Evolutionary conservation across 2,113 vertebrate genomes (phyloP), one percentile per base, ranked within the genome.

Genomic region (Parus major): DNA sequence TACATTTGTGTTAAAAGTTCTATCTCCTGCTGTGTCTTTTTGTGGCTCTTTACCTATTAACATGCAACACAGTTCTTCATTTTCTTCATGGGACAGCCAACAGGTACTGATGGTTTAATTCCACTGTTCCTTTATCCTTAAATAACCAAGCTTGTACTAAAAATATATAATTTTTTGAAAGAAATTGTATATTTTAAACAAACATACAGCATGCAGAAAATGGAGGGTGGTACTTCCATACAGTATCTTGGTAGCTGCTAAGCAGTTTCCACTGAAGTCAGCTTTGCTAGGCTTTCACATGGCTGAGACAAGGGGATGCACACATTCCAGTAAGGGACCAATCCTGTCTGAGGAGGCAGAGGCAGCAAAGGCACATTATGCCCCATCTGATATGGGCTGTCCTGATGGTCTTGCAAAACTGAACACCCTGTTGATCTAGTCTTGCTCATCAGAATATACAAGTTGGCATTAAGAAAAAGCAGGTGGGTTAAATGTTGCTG

Each of bases 261-360:
- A 56, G 55, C 15, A 57, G n/a, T 52, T 56, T 73, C 39, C 56
- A 42, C 44, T 36, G 31, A 41, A 75, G 36, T 33, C 83, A 92
- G 60, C 64, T 66, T 82, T 86, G 36, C 57, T 36, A 60, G n/a
- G 71, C 59, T 42, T 69, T 78, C 70, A 52, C 0, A 0, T 53
- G 81, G 60, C 52, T 66, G 41, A 71, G 68, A 69, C 29, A 63
- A 55, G 59, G 35, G 63, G 41, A 78, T 31, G 35, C 3, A 22
- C 7, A 2, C 5, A 44, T 31, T 47, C 31, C 70, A 36, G 6
- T 3, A 25, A 53, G n/a, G 23, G n/a, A 84, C 28, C 23, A 46
- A 4, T 33, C 18, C 70, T 18, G 42, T 7, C 53, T 0, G 0
- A 17, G n/a, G 41, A 73, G 80, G 36, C 39, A 76, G 50, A 44